Evolutionary conservation across 2,797 vertebrate species (phyloP), one percentile per base, ranked within the genome.

Genomic region (Lutra lutra): DNA sequence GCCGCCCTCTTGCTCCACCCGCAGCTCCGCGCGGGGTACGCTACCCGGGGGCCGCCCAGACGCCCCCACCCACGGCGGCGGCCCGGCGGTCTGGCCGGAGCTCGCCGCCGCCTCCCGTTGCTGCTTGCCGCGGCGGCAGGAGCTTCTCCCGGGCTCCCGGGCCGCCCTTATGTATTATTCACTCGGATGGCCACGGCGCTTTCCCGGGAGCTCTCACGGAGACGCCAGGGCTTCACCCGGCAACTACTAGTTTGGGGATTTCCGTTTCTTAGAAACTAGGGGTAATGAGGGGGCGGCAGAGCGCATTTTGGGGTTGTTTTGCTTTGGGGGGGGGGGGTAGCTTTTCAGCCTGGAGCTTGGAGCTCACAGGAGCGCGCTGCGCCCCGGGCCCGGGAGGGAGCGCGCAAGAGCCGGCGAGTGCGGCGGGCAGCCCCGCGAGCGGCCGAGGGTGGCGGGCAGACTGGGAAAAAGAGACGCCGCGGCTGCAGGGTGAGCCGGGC

Each of bases 131-230:
- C 90, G 72, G 97, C 77, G 86, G 78, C 68, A 13, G 95, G 75
- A 94, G 89, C 80, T 91, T 92, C 92, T 82, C 90, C 86, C 32
- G 66, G 95, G 90, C 93, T 88, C 92, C 73, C 85, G 84, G 89
- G 93, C 21, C 96, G 95, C 97, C 98, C 98, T 98, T 95, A 98
- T 98, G 98, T 86, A 98, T 98, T 98, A 98, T 98, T 98, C 98
- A 99, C 98, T 98, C 97, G 51, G 92, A 94, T 94, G 95, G 97
- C 98, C 95, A 62, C 85, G 93, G 95, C 66, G 92, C 96, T 73
- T 98, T 96, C 98, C 95, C 97, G 94, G 97, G 97, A 98, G 96
- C 98, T 98, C 97, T 91, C 56, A 90, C 97, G 80, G 72, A n/a
- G 84, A 97, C 84, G 96, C 84, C 98, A 97, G 99, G 98, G 98